These are phyloP conservation scores for Tangara arthus DNA, from an alignment of 2,797 vertebrate genomes.

Conservation along the genomic window DNA sequence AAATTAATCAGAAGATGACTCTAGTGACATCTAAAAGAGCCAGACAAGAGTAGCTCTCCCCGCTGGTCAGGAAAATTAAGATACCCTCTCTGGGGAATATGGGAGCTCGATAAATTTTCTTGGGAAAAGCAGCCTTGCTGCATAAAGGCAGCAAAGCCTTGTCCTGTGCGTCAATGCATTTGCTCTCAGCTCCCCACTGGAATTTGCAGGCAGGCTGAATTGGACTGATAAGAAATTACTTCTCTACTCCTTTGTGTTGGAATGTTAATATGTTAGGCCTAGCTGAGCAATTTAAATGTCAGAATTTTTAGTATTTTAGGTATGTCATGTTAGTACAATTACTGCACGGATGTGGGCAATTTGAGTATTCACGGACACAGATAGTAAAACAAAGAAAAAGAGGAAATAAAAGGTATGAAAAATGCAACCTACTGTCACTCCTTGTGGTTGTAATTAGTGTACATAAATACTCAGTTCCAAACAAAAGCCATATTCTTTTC, in stretches of 20 bases:
- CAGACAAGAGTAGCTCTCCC: conserved; percentile 65
- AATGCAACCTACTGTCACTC: neutral
- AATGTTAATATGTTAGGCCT: neutral
- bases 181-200: neutral
- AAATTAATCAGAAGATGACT: conserved; percentile 70
- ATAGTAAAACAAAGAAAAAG: neutral
- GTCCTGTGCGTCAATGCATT: accelerated
- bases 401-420: neutral
- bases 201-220: neutral
- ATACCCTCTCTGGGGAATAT: neutral
- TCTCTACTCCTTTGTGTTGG: neutral
- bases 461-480: neutral
- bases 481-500: neutral
- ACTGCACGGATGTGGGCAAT: neutral
- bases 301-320: neutral
- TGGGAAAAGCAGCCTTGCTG: neutral
- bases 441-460: neutral
- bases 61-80: conserved; percentile 67
- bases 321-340: neutral
- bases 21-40: conserved; percentile 77
- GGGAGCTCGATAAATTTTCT: neutral
- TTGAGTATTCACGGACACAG: neutral
- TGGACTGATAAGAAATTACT: neutral
- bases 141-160: neutral
- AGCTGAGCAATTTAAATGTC: neutral